Evolutionary conservation across 2,113 vertebrate species (phyloP).

Genomic region (Paedocypris sp.): DNA sequence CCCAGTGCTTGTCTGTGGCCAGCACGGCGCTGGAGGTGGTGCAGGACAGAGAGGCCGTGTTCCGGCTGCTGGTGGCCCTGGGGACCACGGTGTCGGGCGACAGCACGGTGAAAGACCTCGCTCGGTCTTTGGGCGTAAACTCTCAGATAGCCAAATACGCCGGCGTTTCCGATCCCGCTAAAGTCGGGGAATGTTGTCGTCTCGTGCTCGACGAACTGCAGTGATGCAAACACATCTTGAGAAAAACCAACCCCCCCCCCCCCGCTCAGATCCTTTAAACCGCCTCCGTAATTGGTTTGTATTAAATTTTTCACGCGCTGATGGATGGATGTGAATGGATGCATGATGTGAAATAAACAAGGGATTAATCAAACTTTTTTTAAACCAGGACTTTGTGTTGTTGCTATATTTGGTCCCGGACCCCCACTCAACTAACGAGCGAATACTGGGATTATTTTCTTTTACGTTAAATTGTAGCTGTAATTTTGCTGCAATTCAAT

Average conservation of each 20-base stretch:
- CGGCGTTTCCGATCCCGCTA: constrained; percentile 80
- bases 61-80: constrained; percentile 90
- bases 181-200: constrained; percentile 88
- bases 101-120: constrained; percentile 78
- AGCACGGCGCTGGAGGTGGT: constrained; percentile 84
- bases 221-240: constrained; percentile 35
- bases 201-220: constrained; percentile 83
- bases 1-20: constrained; percentile 90
- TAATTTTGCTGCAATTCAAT: too few species aligned
- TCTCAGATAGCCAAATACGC: constrained; percentile 87
- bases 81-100: constrained; percentile 86
- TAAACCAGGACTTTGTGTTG: constrained; percentile 12
- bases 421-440: too few species aligned
- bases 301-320: constrained; percentile 29
- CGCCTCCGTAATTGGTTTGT: constrained; percentile 17
- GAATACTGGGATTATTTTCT: too few species aligned
- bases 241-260: not conserved
- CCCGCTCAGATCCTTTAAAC: not conserved
- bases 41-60: constrained; percentile 89
- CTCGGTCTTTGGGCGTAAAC: constrained; percentile 82
- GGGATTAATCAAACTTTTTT: constrained; percentile 22
- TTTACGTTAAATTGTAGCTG: too few species aligned
- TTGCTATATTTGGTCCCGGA: too few species aligned
- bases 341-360: constrained; percentile 37
- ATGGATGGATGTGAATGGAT: constrained; percentile 25